A percentile compares a stretch with the other conserved stretches of the same genome.
phyloP scores from a whole-genome alignment of 2,113 vertebrate species.

The Equus przewalskii region DNA sequence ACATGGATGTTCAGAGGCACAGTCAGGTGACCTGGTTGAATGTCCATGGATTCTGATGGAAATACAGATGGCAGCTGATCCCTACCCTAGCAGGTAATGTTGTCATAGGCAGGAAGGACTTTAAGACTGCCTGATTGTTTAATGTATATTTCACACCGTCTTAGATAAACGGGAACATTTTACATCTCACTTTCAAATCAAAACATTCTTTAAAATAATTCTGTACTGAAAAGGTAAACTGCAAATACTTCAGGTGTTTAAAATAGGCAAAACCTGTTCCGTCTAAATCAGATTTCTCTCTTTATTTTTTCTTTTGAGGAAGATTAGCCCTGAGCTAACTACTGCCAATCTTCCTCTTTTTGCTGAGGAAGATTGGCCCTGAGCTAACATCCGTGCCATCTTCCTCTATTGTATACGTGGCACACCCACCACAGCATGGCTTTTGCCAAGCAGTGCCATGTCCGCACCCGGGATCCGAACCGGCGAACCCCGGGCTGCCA shows the following conservation, averaged over 20 bases:
- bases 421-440: no score
- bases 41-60: not conserved
- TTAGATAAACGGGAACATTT: not conserved
- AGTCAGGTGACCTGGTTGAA: not conserved
- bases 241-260: not conserved
- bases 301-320: no score
- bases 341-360: no score
- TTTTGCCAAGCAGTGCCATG: no score
- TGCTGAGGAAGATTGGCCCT: no score
- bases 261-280: constrained; percentile 14
- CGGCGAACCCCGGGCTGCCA: no score
- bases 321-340: no score
- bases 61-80: not conserved
- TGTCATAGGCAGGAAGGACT: not conserved
- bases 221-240: not conserved
- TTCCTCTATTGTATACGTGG: no score
- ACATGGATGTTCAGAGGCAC: not conserved
- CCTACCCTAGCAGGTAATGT: not conserved
- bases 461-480: no score
- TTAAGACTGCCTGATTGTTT: not conserved
- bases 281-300: not conserved
- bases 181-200: constrained; percentile 6
- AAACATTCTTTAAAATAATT: constrained; percentile 32
- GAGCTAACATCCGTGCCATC: no score
- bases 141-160: not conserved